Percentiles rank a stretch among this genome's conserved stretches.
phyloP scores from a whole-genome alignment of 1,140 invertebrate genomes.

The Heliothis subflexa region DNA sequence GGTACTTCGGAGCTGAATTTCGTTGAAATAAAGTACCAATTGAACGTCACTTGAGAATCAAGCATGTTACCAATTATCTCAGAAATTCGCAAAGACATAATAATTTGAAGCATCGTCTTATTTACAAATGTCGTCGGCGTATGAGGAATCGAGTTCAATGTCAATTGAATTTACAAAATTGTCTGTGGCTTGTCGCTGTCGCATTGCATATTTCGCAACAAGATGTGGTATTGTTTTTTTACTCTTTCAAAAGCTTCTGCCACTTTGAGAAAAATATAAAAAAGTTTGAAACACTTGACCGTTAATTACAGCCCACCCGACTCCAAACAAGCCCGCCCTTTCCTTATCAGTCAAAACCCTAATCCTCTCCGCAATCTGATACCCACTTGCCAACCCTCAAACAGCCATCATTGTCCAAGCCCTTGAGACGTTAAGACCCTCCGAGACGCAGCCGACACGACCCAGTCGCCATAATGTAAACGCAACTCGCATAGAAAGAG shows the following conservation, averaged over 20 bases:
- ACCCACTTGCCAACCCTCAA: constrained; percentile 18
- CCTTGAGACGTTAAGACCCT: not conserved
- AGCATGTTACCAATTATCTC: not conserved
- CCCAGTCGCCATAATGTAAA: constrained; percentile 6
- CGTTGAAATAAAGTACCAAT: too few relatives aligned
- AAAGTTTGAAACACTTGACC: not conserved
- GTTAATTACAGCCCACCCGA: not conserved
- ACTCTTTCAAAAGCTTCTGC: too few relatives aligned
- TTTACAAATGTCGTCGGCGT: not conserved
- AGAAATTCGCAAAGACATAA: constrained; percentile 2
- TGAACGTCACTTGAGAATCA: too few relatives aligned
- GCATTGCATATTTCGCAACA: not conserved
- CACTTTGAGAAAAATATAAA: too few relatives aligned
- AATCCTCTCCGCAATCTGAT: constrained; percentile 28
- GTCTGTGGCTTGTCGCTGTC: not conserved
- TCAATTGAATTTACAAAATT: constrained; percentile 26
- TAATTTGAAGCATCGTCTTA: not conserved
- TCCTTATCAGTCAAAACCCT: constrained; percentile 12
- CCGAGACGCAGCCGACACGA: not conserved
- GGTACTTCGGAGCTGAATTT: too few relatives aligned
- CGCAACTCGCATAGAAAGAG: constrained; percentile 4
- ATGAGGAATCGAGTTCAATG: constrained; percentile 12
- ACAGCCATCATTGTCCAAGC: constrained; percentile 5
- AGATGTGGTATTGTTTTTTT: too few relatives aligned
- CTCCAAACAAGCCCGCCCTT: not conserved